Conservation (phyloP, 2,888 invertebrate species). For the Oxyteleia sp. region DNA sequence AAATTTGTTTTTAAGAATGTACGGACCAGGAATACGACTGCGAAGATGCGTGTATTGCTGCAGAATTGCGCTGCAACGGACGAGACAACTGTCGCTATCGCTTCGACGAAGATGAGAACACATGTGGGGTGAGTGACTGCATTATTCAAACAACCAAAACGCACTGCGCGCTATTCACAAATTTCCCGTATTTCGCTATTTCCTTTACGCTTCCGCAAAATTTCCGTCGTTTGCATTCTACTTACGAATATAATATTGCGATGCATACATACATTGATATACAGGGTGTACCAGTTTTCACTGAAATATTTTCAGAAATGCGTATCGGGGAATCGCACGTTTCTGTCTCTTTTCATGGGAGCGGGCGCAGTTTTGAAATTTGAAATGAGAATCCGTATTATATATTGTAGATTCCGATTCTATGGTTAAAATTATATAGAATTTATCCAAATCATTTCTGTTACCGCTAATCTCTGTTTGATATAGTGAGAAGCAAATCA, state of each 20-base stretch:
- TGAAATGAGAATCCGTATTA: too few species aligned
- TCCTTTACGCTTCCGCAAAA: constrained; percentile 57
- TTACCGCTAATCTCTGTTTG: too few species aligned
- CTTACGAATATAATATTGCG: constrained; percentile 46
- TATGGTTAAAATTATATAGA: too few species aligned
- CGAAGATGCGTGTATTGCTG: constrained; percentile 95
- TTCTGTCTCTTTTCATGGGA: too few species aligned
- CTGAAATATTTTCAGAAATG: too few species aligned
- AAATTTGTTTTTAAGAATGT: constrained; percentile 86
- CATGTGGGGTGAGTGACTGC: constrained; percentile 87
- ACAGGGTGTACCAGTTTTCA: too few species aligned
- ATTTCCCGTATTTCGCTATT: constrained; percentile 58
- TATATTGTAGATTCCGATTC: too few species aligned
- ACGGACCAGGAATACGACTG: constrained; percentile 92
- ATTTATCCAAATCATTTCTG: too few species aligned
- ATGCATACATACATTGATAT: constrained; percentile 35
- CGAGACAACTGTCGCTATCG: constrained; percentile 94
- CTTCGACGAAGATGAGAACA: constrained; percentile 92
- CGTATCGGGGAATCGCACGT: too few species aligned
- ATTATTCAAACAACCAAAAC: constrained; percentile 54
- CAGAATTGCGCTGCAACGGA: constrained; percentile 91
- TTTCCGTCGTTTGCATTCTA: constrained; percentile 53
- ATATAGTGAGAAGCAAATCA: too few species aligned
- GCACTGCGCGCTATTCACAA: constrained; percentile 18
- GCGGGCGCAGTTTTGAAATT: too few species aligned